phyloP scores from a whole-genome alignment of 2,797 vertebrate genomes.

The Notolepis coatsorum region DNA sequence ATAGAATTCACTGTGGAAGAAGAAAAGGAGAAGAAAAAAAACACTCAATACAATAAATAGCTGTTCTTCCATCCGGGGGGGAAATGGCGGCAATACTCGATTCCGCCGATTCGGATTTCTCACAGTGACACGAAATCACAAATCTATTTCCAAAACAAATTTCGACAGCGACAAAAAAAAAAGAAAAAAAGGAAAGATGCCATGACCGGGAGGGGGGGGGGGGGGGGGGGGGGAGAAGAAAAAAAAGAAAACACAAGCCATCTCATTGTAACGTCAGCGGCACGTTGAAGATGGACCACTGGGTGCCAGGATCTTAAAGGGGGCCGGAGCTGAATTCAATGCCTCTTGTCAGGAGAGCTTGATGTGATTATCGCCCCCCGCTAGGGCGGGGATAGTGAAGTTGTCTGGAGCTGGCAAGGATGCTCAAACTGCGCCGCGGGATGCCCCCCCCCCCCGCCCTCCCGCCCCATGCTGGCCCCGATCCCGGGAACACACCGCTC shows the following conservation, averaged over 20 bases:
- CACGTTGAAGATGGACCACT: slow-evolving; percentile 66
- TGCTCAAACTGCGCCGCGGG: slow-evolving; percentile 71
- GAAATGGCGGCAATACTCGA: slow-evolving; percentile 36
- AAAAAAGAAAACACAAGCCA: slow-evolving; percentile 72
- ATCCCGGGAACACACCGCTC: slow-evolving; percentile 62
- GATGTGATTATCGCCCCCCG: slow-evolving; percentile 85
- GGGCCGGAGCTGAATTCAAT: slow-evolving; percentile 79
- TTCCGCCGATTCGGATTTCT: slow-evolving; percentile 60
- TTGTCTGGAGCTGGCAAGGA: slow-evolving; percentile 77
- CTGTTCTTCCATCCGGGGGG: slow-evolving; percentile 31
- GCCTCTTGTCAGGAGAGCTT: slow-evolving; percentile 79
- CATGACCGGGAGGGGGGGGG: no score
- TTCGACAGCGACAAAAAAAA: slow-evolving; percentile 1
- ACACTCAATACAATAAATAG: slow-evolving; percentile 40
- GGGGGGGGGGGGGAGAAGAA: slow-evolving; percentile 38
- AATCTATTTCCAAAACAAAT: slow-evolving; percentile 53
- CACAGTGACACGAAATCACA: slow-evolving; percentile 46
- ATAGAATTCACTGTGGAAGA: slow-evolving; percentile 51
- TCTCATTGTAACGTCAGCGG: slow-evolving; percentile 77
- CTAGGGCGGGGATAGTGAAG: slow-evolving; percentile 78
- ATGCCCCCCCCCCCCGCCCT: no score
- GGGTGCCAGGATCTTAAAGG: slow-evolving; percentile 78
- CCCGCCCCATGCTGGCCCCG: slow-evolving; percentile 60
- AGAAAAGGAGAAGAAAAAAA: background rate
- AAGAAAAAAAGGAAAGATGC: slow-evolving; percentile 20